Base-by-base conservation (phyloP, 2,888 invertebrate genomes). In the Craniophora ligustri region DNA sequence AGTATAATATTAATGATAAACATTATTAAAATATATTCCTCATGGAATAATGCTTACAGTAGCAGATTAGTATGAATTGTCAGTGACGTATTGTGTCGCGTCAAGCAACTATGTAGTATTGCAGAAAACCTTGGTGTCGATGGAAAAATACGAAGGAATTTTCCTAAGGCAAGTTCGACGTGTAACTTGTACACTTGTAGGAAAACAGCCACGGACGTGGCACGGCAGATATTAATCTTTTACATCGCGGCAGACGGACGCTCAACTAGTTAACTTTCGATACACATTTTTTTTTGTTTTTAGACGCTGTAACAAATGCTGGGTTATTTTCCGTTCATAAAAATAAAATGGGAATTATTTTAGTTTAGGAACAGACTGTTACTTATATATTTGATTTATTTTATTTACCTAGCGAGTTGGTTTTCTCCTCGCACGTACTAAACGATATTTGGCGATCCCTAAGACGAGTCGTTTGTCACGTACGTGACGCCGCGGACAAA, bases 391-490 rank as follows among this genome's bases (percentile, higher is more conserved):
- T 91, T 91, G 92, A 92, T 92, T 92, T 92, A 92, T 92, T 91
- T 92, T 92, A 92, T 93, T 92, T 92, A 89, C 87, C 86, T 86
- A 76, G 80, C 77, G 85, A 86, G 89, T 89, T 84, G 89, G 89
- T 89, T 91, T 90, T 86, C 91, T 89, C 79, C 85, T 88, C 82
- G 85, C 92, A 93, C 92, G 92, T 92, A 89, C 91, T 92, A 92
- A 92, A 91, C 92, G 92, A 92, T 92, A 92, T 93, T 93, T 92
- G 92, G 92, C 92, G 91, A 93, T 93, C 92, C 92, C 92, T 88
- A 88, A 91, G 92, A 92, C 91, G 91, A 88, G 79, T 84, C 85
- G 92, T 91, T 89, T 91, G 92, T 92, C 92, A 93, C 92, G 92
- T 91, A 92, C 92, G 92, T 92, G 91, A 88, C 84, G 86, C 83